Percentiles rank a stretch among this genome's conserved stretches.
These are phyloP conservation scores for Falco columbarius DNA, from an alignment of 2,797 vertebrate species.

Conservation along the genomic window DNA sequence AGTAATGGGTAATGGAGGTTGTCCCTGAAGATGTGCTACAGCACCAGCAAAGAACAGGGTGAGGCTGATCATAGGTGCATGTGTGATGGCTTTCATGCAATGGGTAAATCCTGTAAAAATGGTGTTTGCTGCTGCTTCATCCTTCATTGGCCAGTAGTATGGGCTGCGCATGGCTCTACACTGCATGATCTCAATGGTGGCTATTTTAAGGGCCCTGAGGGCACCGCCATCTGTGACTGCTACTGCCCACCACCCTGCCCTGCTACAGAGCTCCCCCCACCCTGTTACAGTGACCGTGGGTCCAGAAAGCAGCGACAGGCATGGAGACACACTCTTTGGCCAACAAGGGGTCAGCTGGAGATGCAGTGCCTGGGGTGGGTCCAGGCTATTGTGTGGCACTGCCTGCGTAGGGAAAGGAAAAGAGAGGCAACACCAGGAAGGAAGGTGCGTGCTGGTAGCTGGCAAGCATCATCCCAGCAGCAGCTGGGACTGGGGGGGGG, in stretches of 20 bases:
- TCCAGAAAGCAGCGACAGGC: not conserved
- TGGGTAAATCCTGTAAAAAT: not conserved
- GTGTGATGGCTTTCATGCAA: not conserved
- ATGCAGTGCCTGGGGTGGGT: not conserved
- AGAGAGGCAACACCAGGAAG: not conserved
- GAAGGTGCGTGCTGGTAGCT: not conserved
- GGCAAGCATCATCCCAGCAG: not conserved
- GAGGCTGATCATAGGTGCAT: not conserved
- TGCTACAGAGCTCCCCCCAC: not conserved
- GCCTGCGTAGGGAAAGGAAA: not conserved
- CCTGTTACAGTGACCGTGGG: not conserved
- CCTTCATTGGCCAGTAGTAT: not conserved
- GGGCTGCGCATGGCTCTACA: not conserved
- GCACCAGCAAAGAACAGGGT: not conserved
- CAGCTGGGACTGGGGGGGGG: not conserved
- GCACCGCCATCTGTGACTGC: not conserved
- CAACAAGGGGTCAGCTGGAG: not conserved
- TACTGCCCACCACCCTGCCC: not conserved
- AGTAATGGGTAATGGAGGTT: not conserved
- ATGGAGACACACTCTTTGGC: accelerated
- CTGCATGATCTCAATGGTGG: not conserved
- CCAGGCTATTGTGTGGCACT: not conserved
- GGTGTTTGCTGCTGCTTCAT: not conserved
- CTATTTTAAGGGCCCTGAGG: not conserved
- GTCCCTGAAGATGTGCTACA: not conserved